Evolutionary conservation across 2,113 vertebrate genomes (phyloP), one percentile per base, ranked within the genome.

Genomic region (Campylorhamphus procurvoides): DNA sequence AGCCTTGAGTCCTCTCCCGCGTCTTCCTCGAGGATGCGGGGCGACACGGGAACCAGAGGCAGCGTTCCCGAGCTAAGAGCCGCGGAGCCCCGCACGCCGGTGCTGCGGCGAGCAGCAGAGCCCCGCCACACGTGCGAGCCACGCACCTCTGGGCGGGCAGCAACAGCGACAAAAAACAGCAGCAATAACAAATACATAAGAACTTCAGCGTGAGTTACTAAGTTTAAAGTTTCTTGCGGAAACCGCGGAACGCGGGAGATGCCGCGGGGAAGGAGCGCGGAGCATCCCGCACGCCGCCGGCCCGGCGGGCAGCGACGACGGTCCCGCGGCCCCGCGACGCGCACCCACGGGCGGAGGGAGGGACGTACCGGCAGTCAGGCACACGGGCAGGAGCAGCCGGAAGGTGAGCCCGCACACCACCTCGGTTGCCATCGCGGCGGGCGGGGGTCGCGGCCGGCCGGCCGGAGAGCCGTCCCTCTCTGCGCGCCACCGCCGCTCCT

Each of bases 401-500:
- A 99, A 99, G 98, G 99, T 96, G 93, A 99, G 98, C 76, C 99
- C 99, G 96, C 99, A 99, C 97, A 99, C 98, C 97, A 99, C 98
- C 96, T 99, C 98, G 68, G 98, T 99, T 97, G 99, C 99, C 99
- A 99, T 99, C 89, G 95, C 96, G 80, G 97, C 94, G 60, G 78
- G 73, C 72, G 37, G 28, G 88, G 85, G 64, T 68, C 71, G 75
- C 84, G 88, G 87, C 92, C 97, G 89, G 87, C 87, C 55, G 89
- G 63, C 95, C 52, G 88, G 89, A 69, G 79, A 84, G 77, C 64
- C 64, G 76, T 63, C 62, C 87, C 79, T 77, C 75, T 95, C 66
- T 62, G 40, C 77, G 88, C 96, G 93, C 97, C 63, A 52, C 35
- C 88, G 76, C 96, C 95, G 92, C 96, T 95, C 89, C 87, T 96